phyloP scores from a whole-genome alignment of 2,113 vertebrate genomes.

The Ptyas mucosa region DNA sequence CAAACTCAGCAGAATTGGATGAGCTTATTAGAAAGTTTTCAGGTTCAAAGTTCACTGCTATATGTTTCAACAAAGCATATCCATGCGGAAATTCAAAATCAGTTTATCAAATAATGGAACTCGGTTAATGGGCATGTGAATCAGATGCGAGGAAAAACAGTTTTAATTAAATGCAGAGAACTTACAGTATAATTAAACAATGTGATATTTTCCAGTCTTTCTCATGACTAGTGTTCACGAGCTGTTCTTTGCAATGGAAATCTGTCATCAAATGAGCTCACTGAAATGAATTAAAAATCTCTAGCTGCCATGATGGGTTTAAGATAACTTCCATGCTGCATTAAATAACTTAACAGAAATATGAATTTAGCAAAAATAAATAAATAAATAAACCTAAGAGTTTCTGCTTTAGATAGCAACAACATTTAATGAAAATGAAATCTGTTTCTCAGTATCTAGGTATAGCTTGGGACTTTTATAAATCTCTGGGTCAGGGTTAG shows the following conservation, averaged over 20 bases:
- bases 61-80: neutral
- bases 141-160: neutral
- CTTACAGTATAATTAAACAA: neutral
- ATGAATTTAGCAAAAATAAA: slow-evolving; percentile 12
- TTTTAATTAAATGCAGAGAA: neutral
- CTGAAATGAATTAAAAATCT: slow-evolving; percentile 25
- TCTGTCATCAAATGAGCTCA: neutral
- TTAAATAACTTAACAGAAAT: slow-evolving; percentile 10
- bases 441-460: neutral
- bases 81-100: neutral
- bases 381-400: neutral
- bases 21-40: neutral
- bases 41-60: neutral
- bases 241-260: neutral
- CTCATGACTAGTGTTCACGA: neutral
- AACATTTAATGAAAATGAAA: neutral
- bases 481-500: neutral
- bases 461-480: neutral
- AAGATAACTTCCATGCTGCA: slow-evolving; percentile 17
- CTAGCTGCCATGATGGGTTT: slow-evolving; percentile 1
- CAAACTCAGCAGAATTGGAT: neutral
- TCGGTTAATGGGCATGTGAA: neutral
- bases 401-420: neutral
- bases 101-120: neutral
- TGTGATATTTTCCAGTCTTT: neutral